Percentiles rank a stretch among this genome's conserved stretches.
These are phyloP conservation scores for Brachionus paranguensis DNA, from an alignment of 1,140 invertebrate genomes.

Conservation along the genomic window DNA sequence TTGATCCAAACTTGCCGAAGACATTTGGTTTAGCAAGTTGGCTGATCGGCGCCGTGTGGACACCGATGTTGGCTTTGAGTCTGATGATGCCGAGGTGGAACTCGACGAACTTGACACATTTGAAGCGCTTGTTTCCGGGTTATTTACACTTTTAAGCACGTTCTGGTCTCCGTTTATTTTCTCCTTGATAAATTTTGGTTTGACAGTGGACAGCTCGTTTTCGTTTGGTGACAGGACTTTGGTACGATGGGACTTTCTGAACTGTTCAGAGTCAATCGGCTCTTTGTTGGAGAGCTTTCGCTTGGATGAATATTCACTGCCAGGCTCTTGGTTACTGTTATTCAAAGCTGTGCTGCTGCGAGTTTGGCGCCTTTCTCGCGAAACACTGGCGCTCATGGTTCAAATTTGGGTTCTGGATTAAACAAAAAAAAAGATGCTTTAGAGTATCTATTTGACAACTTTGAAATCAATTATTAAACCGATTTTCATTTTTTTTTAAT, in stretches of 20 bases:
- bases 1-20: not conserved
- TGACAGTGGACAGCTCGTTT: not conserved
- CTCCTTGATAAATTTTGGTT: not conserved
- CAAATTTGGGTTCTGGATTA: not conserved
- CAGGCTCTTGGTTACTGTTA: not conserved
- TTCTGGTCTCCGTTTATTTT: not conserved
- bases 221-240: not conserved
- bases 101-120: not conserved
- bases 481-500: conserved; percentile 16
- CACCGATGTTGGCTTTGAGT: not conserved
- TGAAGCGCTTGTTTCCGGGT: not conserved
- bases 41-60: not conserved
- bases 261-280: not conserved
- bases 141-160: conserved; percentile 3
- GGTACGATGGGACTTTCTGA: not conserved
- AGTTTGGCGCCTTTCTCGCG: conserved; percentile 28
- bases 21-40: not conserved
- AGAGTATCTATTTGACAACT: not conserved
- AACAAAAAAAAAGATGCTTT: not conserved
- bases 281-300: not conserved
- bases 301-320: not conserved
- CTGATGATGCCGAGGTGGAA: not conserved
- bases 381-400: conserved; percentile 10
- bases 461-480: conserved; percentile 35
- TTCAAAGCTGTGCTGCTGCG: conserved; percentile 8